Conservation (phyloP, 1,140 invertebrate genomes). For the Bombyx mandarina region DNA sequence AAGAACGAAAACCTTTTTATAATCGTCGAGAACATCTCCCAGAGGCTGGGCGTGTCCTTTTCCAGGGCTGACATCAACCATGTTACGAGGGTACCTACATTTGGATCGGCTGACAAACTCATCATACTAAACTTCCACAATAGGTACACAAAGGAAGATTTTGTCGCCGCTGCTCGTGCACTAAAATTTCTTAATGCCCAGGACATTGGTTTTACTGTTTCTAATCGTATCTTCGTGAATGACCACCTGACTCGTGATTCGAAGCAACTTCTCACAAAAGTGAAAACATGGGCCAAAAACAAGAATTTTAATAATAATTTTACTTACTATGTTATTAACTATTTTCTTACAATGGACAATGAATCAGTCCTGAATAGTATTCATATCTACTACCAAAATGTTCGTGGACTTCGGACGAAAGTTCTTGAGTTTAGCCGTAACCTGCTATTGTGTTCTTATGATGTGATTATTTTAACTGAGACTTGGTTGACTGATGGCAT, state of each 20-base stretch:
- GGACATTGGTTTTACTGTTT: slow-evolving; percentile 6
- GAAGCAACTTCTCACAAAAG: slow-evolving; percentile 9
- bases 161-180: slow-evolving; percentile 8
- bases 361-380: slow-evolving; percentile 9
- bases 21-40: too few species aligned
- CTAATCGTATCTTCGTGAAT: slow-evolving; percentile 3
- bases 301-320: slow-evolving; percentile 3
- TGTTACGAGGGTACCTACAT: slow-evolving; percentile 4
- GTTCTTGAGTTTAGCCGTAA: slow-evolving; percentile 13
- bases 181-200: not conserved
- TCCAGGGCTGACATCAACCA: slow-evolving; percentile 6
- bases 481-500: slow-evolving; percentile 18
- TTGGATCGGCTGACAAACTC: slow-evolving; percentile 6
- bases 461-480: slow-evolving; percentile 17
- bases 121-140: slow-evolving; percentile 8
- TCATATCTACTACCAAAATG: too few species aligned
- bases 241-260: slow-evolving; percentile 6
- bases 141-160: slow-evolving; percentile 14
- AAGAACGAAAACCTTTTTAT: too few species aligned
- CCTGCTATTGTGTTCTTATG: slow-evolving; percentile 11
- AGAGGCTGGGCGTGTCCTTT: too few species aligned
- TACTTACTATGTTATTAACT: too few species aligned
- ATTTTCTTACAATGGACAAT: too few species aligned
- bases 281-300: slow-evolving; percentile 7
- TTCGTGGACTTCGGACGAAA: slow-evolving; percentile 20